A percentile compares a stretch with the other conserved stretches of the same genome.
Conservation (phyloP, 1,140 invertebrate genomes). For the Thaumatotibia leucotreta region DNA sequence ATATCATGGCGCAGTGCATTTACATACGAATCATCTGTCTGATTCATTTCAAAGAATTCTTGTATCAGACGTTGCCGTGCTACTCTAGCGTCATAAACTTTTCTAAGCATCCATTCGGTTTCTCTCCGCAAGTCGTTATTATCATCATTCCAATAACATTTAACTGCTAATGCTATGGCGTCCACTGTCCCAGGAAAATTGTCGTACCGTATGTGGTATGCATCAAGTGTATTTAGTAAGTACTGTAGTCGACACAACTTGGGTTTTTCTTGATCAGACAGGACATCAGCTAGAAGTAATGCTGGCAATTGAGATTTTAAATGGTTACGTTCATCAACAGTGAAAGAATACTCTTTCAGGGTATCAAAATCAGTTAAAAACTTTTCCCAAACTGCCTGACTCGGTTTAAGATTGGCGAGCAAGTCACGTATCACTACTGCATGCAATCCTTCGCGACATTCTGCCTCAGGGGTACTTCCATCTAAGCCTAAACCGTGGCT, state of each 20-base stretch:
- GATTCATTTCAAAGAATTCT: slow-evolving; percentile 29
- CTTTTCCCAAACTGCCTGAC: no score
- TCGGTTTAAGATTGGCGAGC: slow-evolving; percentile 18
- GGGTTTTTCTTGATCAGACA: neutral
- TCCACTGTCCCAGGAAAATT: neutral
- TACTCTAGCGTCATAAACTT: no score
- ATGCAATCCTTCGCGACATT: slow-evolving; percentile 48
- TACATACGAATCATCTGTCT: slow-evolving; percentile 37
- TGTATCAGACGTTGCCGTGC: slow-evolving; percentile 30
- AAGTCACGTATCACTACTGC: slow-evolving; percentile 39
- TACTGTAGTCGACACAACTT: neutral
- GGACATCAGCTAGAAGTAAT: neutral
- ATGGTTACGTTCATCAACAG: neutral
- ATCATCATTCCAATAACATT: no score
- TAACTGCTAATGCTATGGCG: no score
- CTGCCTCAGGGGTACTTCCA: slow-evolving; percentile 9
- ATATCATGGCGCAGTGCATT: slow-evolving; percentile 21
- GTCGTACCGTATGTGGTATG: no score
- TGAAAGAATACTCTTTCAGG: no score
- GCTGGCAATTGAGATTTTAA: no score
- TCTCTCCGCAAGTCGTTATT: no score
- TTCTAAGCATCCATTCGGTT: slow-evolving; percentile 17
- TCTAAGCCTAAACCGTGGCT: no score
- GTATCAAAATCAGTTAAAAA: no score
- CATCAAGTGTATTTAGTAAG: neutral